Percentiles rank a stretch among this genome's conserved stretches.
Evolutionary conservation across 2,797 vertebrate genomes (phyloP).

Genomic region (Gastrophryne carolinensis): DNA sequence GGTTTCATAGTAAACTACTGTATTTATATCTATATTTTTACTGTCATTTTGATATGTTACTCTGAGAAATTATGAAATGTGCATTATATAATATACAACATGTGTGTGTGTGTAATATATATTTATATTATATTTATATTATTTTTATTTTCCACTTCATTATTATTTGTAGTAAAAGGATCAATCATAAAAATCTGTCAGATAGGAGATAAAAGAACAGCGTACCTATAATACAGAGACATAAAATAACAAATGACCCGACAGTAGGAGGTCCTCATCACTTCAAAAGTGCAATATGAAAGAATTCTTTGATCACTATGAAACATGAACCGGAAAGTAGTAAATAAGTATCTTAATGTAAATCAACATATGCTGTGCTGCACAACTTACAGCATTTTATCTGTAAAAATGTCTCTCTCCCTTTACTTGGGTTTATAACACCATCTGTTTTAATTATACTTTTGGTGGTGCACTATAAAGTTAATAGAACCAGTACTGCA

Average conservation of each 20-base stretch:
- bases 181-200: too few species aligned
- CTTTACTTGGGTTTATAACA: conserved; percentile 56
- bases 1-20: too few species aligned
- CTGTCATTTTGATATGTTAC: too few species aligned
- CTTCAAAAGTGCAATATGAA: conserved; percentile 15
- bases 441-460: conserved; percentile 75
- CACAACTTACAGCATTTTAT: conserved; percentile 70
- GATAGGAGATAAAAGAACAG: too few species aligned
- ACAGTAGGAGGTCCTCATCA: not conserved
- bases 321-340: conserved; percentile 61
- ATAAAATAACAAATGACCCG: not conserved
- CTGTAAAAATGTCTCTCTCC: conserved; percentile 63
- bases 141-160: not conserved
- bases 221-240: not conserved
- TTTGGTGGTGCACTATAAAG: conserved; percentile 64
- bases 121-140: too few species aligned
- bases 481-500: conserved; percentile 62
- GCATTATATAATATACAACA: too few species aligned
- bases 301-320: conserved; percentile 56
- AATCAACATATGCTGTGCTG: conserved; percentile 68
- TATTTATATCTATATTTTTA: too few species aligned
- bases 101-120: too few species aligned
- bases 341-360: conserved; percentile 63
- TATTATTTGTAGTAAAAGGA: too few species aligned
- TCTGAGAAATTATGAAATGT: too few species aligned